These are phyloP conservation scores for Danaus plexippus DNA, from an alignment of 1,140 invertebrate genomes.

Conservation along the genomic window DNA sequence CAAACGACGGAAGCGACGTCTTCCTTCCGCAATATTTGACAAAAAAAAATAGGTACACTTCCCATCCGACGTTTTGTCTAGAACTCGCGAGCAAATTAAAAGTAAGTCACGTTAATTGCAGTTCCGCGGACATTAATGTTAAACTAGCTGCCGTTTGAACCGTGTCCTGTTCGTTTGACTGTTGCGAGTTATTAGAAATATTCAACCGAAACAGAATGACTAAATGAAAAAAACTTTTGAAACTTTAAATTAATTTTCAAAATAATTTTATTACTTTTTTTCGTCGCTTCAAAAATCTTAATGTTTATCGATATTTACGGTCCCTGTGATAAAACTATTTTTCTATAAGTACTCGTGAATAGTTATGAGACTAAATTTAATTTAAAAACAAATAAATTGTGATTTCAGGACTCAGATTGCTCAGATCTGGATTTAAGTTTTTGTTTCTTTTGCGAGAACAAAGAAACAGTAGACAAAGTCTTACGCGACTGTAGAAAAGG, in stretches of 20 bases:
- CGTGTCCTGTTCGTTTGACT: slow-evolving; percentile 5
- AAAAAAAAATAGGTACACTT: slow-evolving; percentile 60
- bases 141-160: slow-evolving; percentile 34
- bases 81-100: slow-evolving; percentile 27
- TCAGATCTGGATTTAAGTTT: slow-evolving; percentile 1
- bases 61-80: slow-evolving; percentile 57
- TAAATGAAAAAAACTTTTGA: too few species aligned
- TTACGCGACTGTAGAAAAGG: slow-evolving; percentile 6
- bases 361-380: too few species aligned
- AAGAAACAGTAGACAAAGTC: slow-evolving; percentile 4
- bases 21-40: slow-evolving; percentile 67
- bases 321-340: too few species aligned
- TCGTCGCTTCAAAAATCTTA: too few species aligned
- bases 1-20: slow-evolving; percentile 42
- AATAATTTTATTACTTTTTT: too few species aligned
- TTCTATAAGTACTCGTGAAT: too few species aligned
- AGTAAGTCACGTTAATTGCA: slow-evolving; percentile 56
- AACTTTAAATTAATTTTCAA: too few species aligned
- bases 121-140: slow-evolving; percentile 34
- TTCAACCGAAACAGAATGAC: too few species aligned
- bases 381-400: too few species aligned
- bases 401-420: too few species aligned
- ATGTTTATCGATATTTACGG: too few species aligned
- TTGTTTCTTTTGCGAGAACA: slow-evolving; percentile 4
- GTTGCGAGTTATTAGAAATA: too few species aligned